Evolutionary conservation across 2,113 vertebrate genomes (phyloP).

Genomic region (Picathartes gymnocephalus): DNA sequence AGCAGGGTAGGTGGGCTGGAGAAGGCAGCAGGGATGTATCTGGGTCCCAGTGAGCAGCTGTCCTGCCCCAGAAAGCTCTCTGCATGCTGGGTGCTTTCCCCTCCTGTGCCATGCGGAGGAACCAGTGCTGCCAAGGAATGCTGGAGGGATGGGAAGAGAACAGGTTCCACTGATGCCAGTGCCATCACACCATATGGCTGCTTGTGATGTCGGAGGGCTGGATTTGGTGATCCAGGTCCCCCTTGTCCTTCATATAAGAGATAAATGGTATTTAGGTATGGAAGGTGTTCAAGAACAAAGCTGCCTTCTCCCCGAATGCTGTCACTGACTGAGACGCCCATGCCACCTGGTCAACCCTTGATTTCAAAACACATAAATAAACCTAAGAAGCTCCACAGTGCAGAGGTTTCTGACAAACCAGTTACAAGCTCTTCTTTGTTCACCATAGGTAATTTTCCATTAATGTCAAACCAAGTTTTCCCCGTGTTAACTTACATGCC

Average conservation of each 20-base stretch:
- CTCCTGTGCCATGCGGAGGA: background rate
- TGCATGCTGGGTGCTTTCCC: background rate
- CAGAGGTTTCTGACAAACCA: background rate
- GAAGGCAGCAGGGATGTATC: background rate
- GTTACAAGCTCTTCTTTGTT: background rate
- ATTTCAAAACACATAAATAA: background rate
- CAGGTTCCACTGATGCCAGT: background rate
- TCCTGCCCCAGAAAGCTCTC: background rate
- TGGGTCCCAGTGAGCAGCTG: background rate
- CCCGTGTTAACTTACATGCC: constrained; percentile 3
- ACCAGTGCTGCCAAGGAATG: background rate
- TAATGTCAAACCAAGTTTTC: constrained; percentile 8
- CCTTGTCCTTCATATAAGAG: background rate
- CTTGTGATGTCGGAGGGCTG: background rate
- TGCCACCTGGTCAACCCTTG: background rate
- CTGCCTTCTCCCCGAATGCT: background rate
- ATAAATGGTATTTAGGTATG: background rate
- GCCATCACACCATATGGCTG: background rate
- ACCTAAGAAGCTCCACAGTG: background rate
- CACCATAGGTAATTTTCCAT: background rate
- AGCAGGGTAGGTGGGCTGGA: background rate
- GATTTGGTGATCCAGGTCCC: background rate
- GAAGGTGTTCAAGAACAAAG: background rate
- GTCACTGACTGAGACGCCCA: background rate
- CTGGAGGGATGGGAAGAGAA: background rate